Base-by-base conservation (phyloP, 2,797 vertebrate genomes). In the Crocidura indochinensis region DNA sequence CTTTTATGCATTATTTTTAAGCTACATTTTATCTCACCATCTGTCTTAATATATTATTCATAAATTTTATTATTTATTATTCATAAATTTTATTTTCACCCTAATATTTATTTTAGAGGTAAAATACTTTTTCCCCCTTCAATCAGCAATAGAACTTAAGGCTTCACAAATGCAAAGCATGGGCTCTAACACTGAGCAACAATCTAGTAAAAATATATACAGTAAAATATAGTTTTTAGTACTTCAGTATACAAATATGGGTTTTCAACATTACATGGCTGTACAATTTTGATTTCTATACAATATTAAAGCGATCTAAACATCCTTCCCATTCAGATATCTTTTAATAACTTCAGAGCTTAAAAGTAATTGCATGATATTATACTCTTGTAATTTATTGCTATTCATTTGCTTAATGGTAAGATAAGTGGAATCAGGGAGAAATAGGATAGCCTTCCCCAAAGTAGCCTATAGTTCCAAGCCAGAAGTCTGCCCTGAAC, bases 281-380 rank as follows among this genome's bases (percentile, higher is more conserved):
- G 91, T 31, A 74, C 91, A 84, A 82, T 64, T 77, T 49, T 76
- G 53, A 15, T 87, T 93, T 69, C 12, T 7, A 83, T 87, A 46
- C 2, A 20, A 47, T 84, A 89, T 88, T 77, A 86, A 27, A 93
- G 12, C 73, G 12, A 90, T 74, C 84, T 90, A 88, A 38, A n/a
- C 10, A 84, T 72, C 29, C 89, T 67, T 95, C 77, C 47, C 77
- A 69, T 77, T 79, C 44, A 12, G 14, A 8, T 56, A 2, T 69
- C 80, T 68, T 88, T 80, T 87, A 76, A 78, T 60, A n/a, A 80
- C 51, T 94, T 74, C 78, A 7, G 11, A 79, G 82, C 22, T 83
- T 27, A 65, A 72, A 89, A 87, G 14, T 60, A 82, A 53, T 84
- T 20, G 71, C 26, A 14, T 92, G 7, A 31, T 49, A 68, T 56